Evolutionary conservation across 2,888 invertebrate species (phyloP).

Genomic region (Iphiclides podalirius): DNA sequence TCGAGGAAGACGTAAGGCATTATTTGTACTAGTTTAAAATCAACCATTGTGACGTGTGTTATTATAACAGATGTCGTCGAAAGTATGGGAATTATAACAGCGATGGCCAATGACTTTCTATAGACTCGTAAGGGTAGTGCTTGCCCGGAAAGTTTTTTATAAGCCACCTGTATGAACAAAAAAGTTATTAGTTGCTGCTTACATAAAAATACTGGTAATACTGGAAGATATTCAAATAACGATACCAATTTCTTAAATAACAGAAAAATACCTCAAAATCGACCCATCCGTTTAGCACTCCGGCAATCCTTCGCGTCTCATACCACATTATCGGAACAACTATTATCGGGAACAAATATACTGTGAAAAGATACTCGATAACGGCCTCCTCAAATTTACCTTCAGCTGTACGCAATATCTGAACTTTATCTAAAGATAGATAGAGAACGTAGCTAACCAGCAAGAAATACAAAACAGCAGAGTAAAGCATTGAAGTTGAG

Average conservation of each 20-base stretch:
- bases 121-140: conserved; percentile 78
- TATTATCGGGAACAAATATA: conserved; percentile 84
- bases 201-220: no score
- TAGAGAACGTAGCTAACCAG: conserved; percentile 80
- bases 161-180: conserved; percentile 63
- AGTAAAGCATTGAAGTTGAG: conserved; percentile 81
- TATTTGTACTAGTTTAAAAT: conserved; percentile 82
- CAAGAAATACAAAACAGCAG: conserved; percentile 69
- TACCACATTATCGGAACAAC: conserved; percentile 84
- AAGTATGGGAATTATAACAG: conserved; percentile 80
- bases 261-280: conserved; percentile 86
- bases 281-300: conserved; percentile 82
- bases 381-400: conserved; percentile 88
- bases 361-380: conserved; percentile 86
- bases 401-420: conserved; percentile 80
- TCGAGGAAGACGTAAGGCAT: conserved; percentile 86
- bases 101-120: conserved; percentile 79
- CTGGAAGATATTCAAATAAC: no score
- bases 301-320: conserved; percentile 82
- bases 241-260: no score
- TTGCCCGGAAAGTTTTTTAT: conserved; percentile 80
- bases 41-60: conserved; percentile 85
- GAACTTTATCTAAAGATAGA: conserved; percentile 81
- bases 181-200: no score
- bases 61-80: conserved; percentile 83